Evolutionary conservation across 2,113 vertebrate genomes (phyloP).

Genomic region (Centropus unirufus): DNA sequence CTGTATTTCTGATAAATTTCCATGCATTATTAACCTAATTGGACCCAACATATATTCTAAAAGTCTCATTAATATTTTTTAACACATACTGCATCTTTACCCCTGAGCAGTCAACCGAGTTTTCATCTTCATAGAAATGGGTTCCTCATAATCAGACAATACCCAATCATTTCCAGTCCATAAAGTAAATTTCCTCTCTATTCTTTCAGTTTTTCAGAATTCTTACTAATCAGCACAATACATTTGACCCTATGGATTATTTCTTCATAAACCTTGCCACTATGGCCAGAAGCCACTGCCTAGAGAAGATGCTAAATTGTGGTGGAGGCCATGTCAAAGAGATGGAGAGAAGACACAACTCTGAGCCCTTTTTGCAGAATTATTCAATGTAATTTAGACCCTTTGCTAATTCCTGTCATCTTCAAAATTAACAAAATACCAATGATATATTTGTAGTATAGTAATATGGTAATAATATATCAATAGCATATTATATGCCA

Average conservation of each 20-base stretch:
- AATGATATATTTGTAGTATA: background rate
- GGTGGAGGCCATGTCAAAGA: background rate
- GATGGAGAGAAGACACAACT: background rate
- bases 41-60: slow-evolving; percentile 72
- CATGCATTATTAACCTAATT: slow-evolving; percentile 76
- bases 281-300: background rate
- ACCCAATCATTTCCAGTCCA: slow-evolving; percentile 78
- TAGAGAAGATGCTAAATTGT: background rate
- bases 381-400: background rate
- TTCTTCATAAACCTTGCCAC: slow-evolving; percentile 34
- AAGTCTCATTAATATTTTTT: slow-evolving; percentile 77
- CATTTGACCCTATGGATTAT: slow-evolving; percentile 33
- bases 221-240: slow-evolving; percentile 47
- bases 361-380: background rate
- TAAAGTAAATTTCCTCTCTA: slow-evolving; percentile 71
- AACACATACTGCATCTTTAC: slow-evolving; percentile 68
- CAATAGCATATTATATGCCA: background rate
- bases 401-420: background rate
- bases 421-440: background rate
- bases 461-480: background rate
- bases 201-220: slow-evolving; percentile 66
- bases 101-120: slow-evolving; percentile 75
- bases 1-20: slow-evolving; percentile 62
- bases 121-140: slow-evolving; percentile 71
- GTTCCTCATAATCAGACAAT: slow-evolving; percentile 72